A percentile compares a stretch with the other conserved stretches of the same genome.
Conservation (phyloP, 2,888 invertebrate species). For the Dexiosoma caninum region DNA sequence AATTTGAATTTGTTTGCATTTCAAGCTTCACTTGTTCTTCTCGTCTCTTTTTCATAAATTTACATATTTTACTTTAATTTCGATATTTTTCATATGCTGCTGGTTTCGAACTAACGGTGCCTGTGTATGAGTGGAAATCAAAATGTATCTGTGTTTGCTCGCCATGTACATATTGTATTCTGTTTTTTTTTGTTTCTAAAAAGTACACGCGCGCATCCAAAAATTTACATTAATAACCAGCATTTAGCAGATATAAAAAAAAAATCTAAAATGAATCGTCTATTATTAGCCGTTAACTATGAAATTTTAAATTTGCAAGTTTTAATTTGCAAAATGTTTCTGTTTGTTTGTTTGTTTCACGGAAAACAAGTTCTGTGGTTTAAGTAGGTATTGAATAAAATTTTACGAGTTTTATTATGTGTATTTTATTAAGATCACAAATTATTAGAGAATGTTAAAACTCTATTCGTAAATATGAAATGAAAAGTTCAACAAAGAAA, state of each 20-base stretch:
- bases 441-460: too few relatives aligned
- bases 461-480: too few relatives aligned
- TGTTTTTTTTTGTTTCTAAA: constrained; percentile 22
- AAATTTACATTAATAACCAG: constrained; percentile 52
- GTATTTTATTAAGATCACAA: too few relatives aligned
- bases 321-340: not conserved
- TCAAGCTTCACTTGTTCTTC: constrained; percentile 25
- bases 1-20: constrained; percentile 55
- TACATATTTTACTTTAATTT: constrained; percentile 51
- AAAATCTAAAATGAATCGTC: not conserved
- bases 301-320: not conserved
- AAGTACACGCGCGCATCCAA: constrained; percentile 36
- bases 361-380: constrained; percentile 28
- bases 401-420: not conserved
- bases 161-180: not conserved
- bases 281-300: constrained; percentile 21
- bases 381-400: not conserved
- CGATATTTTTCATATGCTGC: constrained; percentile 16
- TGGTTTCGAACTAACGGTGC: not conserved
- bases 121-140: not conserved
- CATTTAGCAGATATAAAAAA: constrained; percentile 17
- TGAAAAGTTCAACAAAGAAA: too few relatives aligned
- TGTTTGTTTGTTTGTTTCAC: not conserved
- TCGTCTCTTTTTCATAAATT: constrained; percentile 54
- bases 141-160: not conserved